phyloP scores from a whole-genome alignment of 2,113 vertebrate species.

The human (Homo sapiens) region GRCh38 chr19:49778001-49778500 shows the following conservation, averaged over 20 bases:
- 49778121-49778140: not conserved
- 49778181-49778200: not conserved
- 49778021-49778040: not conserved
- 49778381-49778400: no score
- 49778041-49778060: not conserved
- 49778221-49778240: not conserved
- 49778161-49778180: not conserved
- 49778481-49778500: no score
- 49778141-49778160: not conserved
- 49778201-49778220: not conserved
- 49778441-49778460: no score
- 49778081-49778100: not conserved
- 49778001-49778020: rapidly evolving
- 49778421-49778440: no score
- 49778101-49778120: not conserved
- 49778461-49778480: no score
- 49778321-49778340: no score
- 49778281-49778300: not conserved
- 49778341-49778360: no score
- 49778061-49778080: not conserved
- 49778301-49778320: no score
- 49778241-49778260: not conserved
- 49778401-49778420: no score
- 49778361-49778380: no score
- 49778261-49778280: not conserved